These are phyloP conservation scores for Sylvilagus bachmani DNA, from an alignment of 2,113 vertebrate species.

Conservation along the genomic window DNA sequence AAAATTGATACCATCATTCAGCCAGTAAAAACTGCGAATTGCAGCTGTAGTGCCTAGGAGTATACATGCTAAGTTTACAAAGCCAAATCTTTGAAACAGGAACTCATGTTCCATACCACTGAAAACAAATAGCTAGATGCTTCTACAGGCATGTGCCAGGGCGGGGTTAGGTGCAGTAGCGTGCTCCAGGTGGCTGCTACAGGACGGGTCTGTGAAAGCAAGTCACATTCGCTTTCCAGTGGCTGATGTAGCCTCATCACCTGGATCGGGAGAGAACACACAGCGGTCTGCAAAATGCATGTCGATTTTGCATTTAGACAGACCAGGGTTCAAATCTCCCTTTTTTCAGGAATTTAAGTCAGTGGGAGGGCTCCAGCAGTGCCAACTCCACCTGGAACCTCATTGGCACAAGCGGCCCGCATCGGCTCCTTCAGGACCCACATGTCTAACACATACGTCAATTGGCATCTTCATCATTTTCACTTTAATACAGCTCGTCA, in stretches of 20 bases:
- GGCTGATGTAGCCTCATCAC: neutral
- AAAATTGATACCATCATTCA: neutral
- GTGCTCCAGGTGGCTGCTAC: neutral
- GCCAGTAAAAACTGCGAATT: neutral
- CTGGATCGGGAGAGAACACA: neutral
- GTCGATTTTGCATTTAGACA: neutral
- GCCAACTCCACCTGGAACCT: neutral
- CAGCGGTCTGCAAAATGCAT: neutral
- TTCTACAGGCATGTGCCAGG: neutral
- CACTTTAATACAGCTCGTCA: slow-evolving; percentile 81
- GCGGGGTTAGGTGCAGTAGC: neutral
- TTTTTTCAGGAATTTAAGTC: neutral
- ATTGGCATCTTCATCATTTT: slow-evolving; percentile 83
- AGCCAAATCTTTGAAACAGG: neutral
- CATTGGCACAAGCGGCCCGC: neutral
- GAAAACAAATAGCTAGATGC: neutral
- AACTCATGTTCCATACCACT: neutral
- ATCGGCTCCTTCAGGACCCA: slow-evolving; percentile 68
- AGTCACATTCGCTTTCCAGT: neutral
- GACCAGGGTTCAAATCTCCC: neutral
- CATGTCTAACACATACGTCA: slow-evolving; percentile 89
- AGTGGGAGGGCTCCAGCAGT: neutral
- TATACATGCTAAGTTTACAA: slow-evolving; percentile 9
- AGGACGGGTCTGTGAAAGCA: neutral
- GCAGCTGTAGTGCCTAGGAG: neutral